A percentile compares a stretch with the other conserved stretches of the same genome.
Evolutionary conservation across 2,888 invertebrate genomes (phyloP).

Genomic region (Apocheima hispidaria): DNA sequence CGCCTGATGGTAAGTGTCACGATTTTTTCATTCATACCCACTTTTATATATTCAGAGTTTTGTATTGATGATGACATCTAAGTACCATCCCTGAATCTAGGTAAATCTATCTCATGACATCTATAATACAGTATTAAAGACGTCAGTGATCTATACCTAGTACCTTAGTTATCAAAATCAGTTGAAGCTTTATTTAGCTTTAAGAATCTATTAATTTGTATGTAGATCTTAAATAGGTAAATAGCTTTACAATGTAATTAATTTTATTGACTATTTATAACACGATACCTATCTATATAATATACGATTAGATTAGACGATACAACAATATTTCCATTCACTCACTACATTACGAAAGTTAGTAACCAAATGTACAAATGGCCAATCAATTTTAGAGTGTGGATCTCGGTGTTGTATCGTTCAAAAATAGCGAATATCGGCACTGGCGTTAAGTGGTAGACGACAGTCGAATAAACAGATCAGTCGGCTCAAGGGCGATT

Average conservation of each 20-base stretch:
- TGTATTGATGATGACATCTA: no score
- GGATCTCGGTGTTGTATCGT: constrained; percentile 65
- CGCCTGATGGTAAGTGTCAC: no score
- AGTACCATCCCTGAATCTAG: no score
- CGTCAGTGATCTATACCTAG: no score
- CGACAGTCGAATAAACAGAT: constrained; percentile 82
- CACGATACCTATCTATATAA: background rate
- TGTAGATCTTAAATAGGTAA: constrained; percentile 14
- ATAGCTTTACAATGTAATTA: constrained; percentile 8
- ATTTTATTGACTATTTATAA: constrained; percentile 14
- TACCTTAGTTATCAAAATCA: no score
- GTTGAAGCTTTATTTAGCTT: no score
- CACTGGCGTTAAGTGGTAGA: constrained; percentile 82
- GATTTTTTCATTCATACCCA: no score
- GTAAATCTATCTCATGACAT: no score
- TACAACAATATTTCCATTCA: constrained; percentile 11
- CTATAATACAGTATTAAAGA: no score
- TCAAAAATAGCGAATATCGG: constrained; percentile 82
- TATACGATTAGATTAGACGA: no score
- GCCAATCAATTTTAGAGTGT: constrained; percentile 53
- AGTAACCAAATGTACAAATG: constrained; percentile 46
- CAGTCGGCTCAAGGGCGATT: constrained; percentile 72
- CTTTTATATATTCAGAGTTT: no score
- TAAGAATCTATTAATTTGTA: no score
- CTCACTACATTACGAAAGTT: constrained; percentile 21